Percentiles rank a stretch among this genome's conserved stretches.
phyloP scores from a whole-genome alignment of 1,140 invertebrate genomes.

The Aphelenchoides avenae region DNA sequence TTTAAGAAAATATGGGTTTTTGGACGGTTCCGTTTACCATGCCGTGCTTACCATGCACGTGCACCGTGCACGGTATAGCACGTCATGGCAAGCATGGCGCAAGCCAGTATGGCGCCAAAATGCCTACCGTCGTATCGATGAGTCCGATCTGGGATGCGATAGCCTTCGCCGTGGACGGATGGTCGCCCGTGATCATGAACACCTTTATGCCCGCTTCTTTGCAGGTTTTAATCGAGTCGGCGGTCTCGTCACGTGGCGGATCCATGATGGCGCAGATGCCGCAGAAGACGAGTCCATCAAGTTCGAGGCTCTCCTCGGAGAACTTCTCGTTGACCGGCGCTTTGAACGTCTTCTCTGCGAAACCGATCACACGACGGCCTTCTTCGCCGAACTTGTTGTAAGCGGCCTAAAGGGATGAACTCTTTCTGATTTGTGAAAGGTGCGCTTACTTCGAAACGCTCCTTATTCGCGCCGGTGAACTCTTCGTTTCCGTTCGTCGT shows the following conservation, averaged over 20 bases:
- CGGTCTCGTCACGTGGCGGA: slow-evolving; percentile 45
- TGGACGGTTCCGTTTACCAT: too few relatives aligned
- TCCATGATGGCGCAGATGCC: slow-evolving; percentile 34
- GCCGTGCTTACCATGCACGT: too few relatives aligned
- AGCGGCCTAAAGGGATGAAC: slow-evolving; percentile 21
- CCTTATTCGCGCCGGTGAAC: slow-evolving; percentile 15
- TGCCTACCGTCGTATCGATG: too few relatives aligned
- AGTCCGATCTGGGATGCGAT: slow-evolving; percentile 43
- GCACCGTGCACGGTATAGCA: too few relatives aligned
- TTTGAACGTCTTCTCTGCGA: slow-evolving; percentile 37
- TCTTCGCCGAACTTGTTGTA: slow-evolving; percentile 50
- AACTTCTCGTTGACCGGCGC: slow-evolving; percentile 31
- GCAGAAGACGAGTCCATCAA: slow-evolving; percentile 24
- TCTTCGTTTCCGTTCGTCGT: too few relatives aligned
- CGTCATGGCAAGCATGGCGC: too few relatives aligned
- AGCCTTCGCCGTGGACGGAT: slow-evolving; percentile 38
- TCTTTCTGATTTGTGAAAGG: too few relatives aligned
- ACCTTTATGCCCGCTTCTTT: slow-evolving; percentile 40
- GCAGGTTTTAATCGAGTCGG: slow-evolving; percentile 36
- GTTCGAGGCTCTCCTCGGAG: slow-evolving; percentile 34
- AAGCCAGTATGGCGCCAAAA: too few relatives aligned
- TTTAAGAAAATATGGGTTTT: too few relatives aligned
- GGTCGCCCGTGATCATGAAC: slow-evolving; percentile 44
- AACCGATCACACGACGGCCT: slow-evolving; percentile 51
- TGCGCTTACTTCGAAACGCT: slow-evolving; percentile 33